phyloP scores from a whole-genome alignment of 2,113 vertebrate genomes.

The Sula dactylatra region DNA sequence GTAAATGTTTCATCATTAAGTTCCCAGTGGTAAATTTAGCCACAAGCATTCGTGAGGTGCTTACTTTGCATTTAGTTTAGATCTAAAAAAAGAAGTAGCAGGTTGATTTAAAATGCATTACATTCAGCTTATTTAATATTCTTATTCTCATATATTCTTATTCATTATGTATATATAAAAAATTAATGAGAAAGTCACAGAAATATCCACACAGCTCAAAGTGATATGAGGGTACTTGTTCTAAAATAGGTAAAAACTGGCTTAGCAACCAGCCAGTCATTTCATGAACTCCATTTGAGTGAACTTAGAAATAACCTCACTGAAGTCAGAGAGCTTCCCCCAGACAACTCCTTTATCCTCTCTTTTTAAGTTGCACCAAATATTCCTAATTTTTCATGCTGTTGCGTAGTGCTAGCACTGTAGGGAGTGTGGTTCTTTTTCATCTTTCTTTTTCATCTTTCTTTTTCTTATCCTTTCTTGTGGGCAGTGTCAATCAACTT shows the following conservation, averaged over 20 bases:
- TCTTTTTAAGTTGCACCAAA: neutral
- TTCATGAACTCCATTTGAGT: neutral
- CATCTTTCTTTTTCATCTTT: neutral
- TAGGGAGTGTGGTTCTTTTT: neutral
- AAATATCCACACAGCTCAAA: neutral
- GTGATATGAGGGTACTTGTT: neutral
- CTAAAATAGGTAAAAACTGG: neutral
- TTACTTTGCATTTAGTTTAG: constrained; percentile 49
- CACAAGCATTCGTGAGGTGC: neutral
- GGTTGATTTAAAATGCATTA: constrained; percentile 47
- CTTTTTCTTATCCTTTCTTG: neutral
- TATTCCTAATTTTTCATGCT: neutral
- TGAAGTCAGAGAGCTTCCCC: neutral
- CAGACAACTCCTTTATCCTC: neutral
- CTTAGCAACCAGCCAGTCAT: neutral
- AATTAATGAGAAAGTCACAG: neutral
- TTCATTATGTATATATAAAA: constrained; percentile 6
- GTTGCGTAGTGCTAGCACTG: neutral
- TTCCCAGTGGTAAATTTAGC: constrained; percentile 46
- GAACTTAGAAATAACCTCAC: neutral
- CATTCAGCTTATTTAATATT: constrained; percentile 31
- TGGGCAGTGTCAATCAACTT: neutral
- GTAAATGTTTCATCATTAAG: constrained; percentile 44
- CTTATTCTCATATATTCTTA: neutral
- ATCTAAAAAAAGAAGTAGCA: constrained; percentile 8